Percentiles rank a stretch among this genome's conserved stretches.
Conservation (phyloP, 2,888 invertebrate genomes). For the Cabera pusaria region DNA sequence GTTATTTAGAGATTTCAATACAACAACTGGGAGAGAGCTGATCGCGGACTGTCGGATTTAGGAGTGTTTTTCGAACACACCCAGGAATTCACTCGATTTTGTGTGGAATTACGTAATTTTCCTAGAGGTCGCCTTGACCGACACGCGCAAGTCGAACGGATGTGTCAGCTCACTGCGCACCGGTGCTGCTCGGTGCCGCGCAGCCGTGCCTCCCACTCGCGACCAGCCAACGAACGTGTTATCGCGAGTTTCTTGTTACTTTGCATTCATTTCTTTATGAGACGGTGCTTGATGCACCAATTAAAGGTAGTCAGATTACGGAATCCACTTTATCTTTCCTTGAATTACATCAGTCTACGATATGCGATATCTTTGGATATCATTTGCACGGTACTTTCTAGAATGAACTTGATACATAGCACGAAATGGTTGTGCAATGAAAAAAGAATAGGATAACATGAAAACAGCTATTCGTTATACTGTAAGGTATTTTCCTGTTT, state of each 20-base stretch:
- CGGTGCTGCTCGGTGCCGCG: constrained; percentile 63
- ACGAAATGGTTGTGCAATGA: too few relatives aligned
- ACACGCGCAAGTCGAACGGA: constrained; percentile 80
- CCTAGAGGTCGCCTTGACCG: constrained; percentile 78
- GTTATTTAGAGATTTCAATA: constrained; percentile 35
- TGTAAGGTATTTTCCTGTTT: constrained; percentile 5
- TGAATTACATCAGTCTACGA: constrained; percentile 50
- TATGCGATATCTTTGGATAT: constrained; percentile 37
- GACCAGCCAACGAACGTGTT: constrained; percentile 61
- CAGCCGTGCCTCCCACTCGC: constrained; percentile 76
- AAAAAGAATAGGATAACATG: too few relatives aligned
- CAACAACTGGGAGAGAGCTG: constrained; percentile 49
- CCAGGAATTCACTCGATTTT: constrained; percentile 67
- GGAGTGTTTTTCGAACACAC: constrained; percentile 74
- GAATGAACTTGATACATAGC: constrained; percentile 21
- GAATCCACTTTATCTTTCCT: constrained; percentile 56
- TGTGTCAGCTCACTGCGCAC: constrained; percentile 80
- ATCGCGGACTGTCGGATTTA: constrained; percentile 57
- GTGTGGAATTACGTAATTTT: constrained; percentile 79
- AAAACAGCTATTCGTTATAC: too few relatives aligned
- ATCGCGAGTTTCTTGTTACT: constrained; percentile 78
- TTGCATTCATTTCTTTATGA: constrained; percentile 67
- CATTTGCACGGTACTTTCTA: constrained; percentile 16
- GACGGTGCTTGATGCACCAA: constrained; percentile 54
- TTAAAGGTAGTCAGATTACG: constrained; percentile 69